Conservation (phyloP, 2,888 invertebrate genomes). For the Cheilosia vulpina region DNA sequence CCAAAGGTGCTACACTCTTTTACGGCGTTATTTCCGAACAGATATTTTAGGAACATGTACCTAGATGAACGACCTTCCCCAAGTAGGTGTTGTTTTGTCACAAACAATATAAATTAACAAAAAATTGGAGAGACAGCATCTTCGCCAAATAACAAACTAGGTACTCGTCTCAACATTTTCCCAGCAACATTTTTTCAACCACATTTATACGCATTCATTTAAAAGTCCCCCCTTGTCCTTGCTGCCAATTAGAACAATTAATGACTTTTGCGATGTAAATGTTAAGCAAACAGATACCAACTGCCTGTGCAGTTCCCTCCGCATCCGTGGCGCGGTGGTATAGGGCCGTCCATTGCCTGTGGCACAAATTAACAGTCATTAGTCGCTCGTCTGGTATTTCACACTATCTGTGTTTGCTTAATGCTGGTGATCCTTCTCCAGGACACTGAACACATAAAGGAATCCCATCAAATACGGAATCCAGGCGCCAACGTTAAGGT, state of each 20-base stretch:
- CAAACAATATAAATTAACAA: too few relatives aligned
- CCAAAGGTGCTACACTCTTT: too few relatives aligned
- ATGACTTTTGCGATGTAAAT: slow-evolving; percentile 31
- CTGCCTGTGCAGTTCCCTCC: slow-evolving; percentile 20
- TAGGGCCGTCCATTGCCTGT: slow-evolving; percentile 11
- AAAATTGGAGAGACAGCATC: too few relatives aligned
- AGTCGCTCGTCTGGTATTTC: slow-evolving; percentile 67
- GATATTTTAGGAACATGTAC: too few relatives aligned
- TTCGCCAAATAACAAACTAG: too few relatives aligned
- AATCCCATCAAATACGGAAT: slow-evolving; percentile 10
- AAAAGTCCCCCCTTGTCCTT: neutral
- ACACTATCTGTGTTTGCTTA: slow-evolving; percentile 67
- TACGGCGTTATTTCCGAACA: too few relatives aligned
- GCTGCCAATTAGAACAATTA: slow-evolving; percentile 52
- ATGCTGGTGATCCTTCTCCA: slow-evolving; percentile 59
- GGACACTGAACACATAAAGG: slow-evolving; percentile 22
- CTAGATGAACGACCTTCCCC: too few relatives aligned
- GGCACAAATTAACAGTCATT: slow-evolving; percentile 67
- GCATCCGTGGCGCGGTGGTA: neutral
- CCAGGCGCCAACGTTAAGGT: too few relatives aligned
- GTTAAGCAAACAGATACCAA: slow-evolving; percentile 37
- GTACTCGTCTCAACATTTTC: too few relatives aligned
- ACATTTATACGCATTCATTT: neutral
- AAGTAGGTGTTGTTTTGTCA: too few relatives aligned
- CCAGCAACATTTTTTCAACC: too few relatives aligned